Evolutionary conservation across 2,888 invertebrate genomes (phyloP).

Genomic region (Oegoconia quadripuncta): DNA sequence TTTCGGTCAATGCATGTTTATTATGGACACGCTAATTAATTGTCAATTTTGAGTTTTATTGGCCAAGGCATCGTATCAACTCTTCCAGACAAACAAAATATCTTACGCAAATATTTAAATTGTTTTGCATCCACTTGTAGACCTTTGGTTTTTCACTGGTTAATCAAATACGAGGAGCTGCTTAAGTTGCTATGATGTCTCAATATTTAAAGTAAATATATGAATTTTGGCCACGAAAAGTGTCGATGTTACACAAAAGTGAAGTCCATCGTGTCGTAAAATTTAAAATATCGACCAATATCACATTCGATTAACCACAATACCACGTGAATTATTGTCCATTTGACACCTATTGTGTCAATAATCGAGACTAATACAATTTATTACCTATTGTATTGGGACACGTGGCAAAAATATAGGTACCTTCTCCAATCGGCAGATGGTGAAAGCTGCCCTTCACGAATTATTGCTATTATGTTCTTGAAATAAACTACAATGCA

Average conservation of each 20-base stretch:
- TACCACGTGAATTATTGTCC: slow-evolving; percentile 47
- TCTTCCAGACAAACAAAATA: too few species aligned
- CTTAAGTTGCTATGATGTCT: too few species aligned
- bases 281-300: slow-evolving; percentile 29
- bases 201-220: too few species aligned
- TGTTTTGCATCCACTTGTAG: too few species aligned
- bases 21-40: slow-evolving; percentile 31
- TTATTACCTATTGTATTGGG: slow-evolving; percentile 45
- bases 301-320: slow-evolving; percentile 45
- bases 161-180: too few species aligned
- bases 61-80: too few species aligned
- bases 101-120: too few species aligned
- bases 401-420: slow-evolving; percentile 62
- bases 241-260: too few species aligned
- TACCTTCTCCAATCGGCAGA: slow-evolving; percentile 45
- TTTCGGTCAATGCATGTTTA: slow-evolving; percentile 25
- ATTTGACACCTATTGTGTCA: slow-evolving; percentile 63
- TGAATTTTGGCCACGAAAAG: too few species aligned
- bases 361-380: slow-evolving; percentile 55
- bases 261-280: too few species aligned
- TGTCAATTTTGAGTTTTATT: slow-evolving; percentile 34
- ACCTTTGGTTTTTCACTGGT: too few species aligned
- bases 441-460: slow-evolving; percentile 45
- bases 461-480: slow-evolving; percentile 41
- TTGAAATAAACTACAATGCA: slow-evolving; percentile 38